phyloP scores from a whole-genome alignment of 2,113 vertebrate species.

The Alexandromys fortis region DNA sequence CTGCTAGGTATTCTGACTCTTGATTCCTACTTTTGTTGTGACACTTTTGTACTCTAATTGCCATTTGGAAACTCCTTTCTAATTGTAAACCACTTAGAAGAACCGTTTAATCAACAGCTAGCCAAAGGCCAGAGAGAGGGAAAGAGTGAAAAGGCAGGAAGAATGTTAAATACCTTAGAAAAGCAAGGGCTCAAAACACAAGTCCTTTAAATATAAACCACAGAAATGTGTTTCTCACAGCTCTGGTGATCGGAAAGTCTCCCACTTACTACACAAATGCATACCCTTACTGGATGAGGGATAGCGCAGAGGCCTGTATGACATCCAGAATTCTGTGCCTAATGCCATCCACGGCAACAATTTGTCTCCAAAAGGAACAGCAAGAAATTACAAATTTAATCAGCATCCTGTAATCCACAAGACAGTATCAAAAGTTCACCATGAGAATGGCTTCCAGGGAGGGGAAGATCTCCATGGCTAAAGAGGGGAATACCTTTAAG shows the following conservation, averaged over 20 bases:
- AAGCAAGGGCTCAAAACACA: background rate
- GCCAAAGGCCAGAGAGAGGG: constrained; percentile 16
- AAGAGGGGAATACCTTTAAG: background rate
- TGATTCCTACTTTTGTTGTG: background rate
- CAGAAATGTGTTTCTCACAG: background rate
- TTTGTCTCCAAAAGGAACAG: background rate
- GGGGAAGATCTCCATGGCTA: background rate
- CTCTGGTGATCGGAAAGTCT: background rate
- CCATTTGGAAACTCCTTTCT: constrained; percentile 3
- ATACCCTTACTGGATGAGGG: background rate
- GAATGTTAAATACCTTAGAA: background rate
- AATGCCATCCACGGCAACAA: background rate
- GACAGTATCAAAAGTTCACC: background rate
- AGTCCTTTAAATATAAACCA: background rate
- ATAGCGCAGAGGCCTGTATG: background rate
- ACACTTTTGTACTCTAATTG: background rate
- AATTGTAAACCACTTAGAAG: constrained; percentile 1
- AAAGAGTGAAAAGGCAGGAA: constrained; percentile 2
- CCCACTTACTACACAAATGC: background rate
- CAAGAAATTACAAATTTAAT: background rate
- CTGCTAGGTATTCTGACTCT: background rate
- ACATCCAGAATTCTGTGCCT: background rate
- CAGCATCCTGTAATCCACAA: constrained; percentile 1
- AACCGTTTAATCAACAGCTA: constrained; percentile 40
- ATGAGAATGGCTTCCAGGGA: background rate